Percentiles rank a stretch among this genome's conserved stretches.
phyloP scores from a whole-genome alignment of 2,113 vertebrate genomes.

The Laticauda laticaudata region DNA sequence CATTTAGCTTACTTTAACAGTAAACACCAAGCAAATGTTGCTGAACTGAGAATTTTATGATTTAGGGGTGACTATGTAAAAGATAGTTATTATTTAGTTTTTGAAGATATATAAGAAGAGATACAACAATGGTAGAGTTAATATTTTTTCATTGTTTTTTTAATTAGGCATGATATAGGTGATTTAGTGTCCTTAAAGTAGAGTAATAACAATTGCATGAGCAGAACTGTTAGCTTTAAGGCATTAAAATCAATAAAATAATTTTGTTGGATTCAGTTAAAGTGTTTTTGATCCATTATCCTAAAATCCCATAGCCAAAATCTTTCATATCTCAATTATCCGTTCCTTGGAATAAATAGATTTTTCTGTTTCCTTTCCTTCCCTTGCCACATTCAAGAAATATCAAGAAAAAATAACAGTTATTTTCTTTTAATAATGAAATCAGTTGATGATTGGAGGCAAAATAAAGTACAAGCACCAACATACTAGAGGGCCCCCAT shows the following conservation, averaged over 20 bases:
- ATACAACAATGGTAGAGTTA: background rate
- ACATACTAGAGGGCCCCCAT: background rate
- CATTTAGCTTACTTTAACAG: background rate
- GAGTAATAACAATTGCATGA: background rate
- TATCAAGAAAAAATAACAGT: background rate
- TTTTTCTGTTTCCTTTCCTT: background rate
- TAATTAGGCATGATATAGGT: background rate
- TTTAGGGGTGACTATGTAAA: background rate
- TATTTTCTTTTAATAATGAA: background rate
- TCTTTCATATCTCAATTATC: background rate
- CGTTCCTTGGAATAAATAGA: background rate
- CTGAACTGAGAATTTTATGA: background rate
- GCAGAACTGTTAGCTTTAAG: background rate
- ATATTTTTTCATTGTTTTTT: background rate
- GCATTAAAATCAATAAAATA: background rate
- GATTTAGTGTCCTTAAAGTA: background rate
- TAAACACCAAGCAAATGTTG: background rate
- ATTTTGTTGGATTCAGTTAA: background rate
- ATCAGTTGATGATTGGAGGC: background rate
- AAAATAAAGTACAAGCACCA: background rate
- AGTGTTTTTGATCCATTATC: background rate
- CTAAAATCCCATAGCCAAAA: background rate
- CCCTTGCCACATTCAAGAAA: background rate
- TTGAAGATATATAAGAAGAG: background rate
- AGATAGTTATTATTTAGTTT: background rate